A percentile compares a stretch with the other conserved stretches of the same genome.
These are phyloP conservation scores for Turdus rufiventris DNA, from an alignment of 2,113 vertebrate species.

Conservation along the genomic window DNA sequence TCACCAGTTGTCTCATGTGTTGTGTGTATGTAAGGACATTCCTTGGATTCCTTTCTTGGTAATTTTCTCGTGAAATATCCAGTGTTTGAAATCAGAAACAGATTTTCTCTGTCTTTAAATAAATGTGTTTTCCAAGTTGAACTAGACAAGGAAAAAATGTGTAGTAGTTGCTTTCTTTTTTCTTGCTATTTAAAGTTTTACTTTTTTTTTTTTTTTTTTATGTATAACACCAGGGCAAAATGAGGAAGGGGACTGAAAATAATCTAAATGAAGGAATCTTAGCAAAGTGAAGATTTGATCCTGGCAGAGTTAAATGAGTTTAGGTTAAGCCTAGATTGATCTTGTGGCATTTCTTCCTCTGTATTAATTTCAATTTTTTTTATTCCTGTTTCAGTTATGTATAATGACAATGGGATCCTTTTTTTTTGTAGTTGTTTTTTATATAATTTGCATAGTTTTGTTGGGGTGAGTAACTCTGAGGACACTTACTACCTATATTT, in stretches of 20 bases:
- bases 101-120: constrained; percentile 69
- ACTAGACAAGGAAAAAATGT: constrained; percentile 23
- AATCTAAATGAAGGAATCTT: neutral
- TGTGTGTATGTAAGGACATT: constrained; percentile 68
- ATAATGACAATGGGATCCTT: neutral
- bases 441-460: neutral
- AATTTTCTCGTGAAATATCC: constrained; percentile 63
- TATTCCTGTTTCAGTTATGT: neutral
- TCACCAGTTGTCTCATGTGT: constrained; percentile 74
- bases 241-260: neutral
- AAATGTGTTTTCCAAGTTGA: constrained; percentile 63
- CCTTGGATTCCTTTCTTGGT: constrained; percentile 76
- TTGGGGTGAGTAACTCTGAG: neutral
- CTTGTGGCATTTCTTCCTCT: neutral
- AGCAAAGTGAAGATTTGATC: neutral
- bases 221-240: neutral
- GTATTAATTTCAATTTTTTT: neutral
- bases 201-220: neutral
- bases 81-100: constrained; percentile 76
- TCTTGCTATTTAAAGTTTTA: neutral
- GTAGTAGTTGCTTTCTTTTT: neutral
- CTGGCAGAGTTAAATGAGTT: neutral
- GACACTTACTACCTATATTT: neutral
- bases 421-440: neutral
- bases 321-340: neutral